Percentiles rank a stretch among this genome's conserved stretches.
Conservation (phyloP, 2,888 invertebrate genomes). For the Mystacides longicornis region DNA sequence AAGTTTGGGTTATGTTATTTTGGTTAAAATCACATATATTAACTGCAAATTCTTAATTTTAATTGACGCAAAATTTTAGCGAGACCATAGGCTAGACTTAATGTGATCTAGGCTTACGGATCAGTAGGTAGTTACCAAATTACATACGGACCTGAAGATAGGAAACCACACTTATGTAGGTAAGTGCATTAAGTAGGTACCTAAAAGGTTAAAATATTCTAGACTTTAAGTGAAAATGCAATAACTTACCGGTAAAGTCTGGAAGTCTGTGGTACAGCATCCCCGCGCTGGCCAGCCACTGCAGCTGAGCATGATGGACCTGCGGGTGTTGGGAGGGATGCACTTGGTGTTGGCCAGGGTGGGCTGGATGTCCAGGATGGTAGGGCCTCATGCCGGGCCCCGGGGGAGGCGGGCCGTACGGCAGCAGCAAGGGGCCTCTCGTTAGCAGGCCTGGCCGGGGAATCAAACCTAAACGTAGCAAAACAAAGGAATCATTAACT, state of each 20-base stretch:
- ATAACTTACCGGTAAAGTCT: conserved; percentile 64
- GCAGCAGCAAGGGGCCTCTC: conserved; percentile 46
- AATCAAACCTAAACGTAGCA: conserved; percentile 42
- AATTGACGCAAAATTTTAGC: too few relatives aligned
- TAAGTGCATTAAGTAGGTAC: too few relatives aligned
- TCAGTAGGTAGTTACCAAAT: too few relatives aligned
- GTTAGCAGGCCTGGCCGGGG: conserved; percentile 55
- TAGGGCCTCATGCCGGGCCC: conserved; percentile 35
- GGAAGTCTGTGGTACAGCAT: conserved; percentile 88
- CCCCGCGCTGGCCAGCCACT: conserved; percentile 86
- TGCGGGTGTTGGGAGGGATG: conserved; percentile 36
- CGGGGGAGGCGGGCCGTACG: conserved; percentile 40
- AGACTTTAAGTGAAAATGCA: too few relatives aligned
- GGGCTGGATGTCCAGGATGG: conserved; percentile 43
- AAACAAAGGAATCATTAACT: not conserved
- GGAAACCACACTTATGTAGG: too few relatives aligned
- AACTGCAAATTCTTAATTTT: too few relatives aligned
- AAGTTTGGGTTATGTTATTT: too few relatives aligned
- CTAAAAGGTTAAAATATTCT: too few relatives aligned
- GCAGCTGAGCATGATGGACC: conserved; percentile 74
- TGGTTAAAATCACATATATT: too few relatives aligned
- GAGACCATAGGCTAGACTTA: too few relatives aligned
- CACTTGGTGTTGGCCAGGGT: conserved; percentile 11
- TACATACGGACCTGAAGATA: too few relatives aligned
- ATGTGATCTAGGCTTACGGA: too few relatives aligned